A percentile compares a stretch with the other conserved stretches of the same genome.
These are phyloP conservation scores for Drosophila truncata DNA, from an alignment of 1,140 invertebrate species.

Conservation along the genomic window DNA sequence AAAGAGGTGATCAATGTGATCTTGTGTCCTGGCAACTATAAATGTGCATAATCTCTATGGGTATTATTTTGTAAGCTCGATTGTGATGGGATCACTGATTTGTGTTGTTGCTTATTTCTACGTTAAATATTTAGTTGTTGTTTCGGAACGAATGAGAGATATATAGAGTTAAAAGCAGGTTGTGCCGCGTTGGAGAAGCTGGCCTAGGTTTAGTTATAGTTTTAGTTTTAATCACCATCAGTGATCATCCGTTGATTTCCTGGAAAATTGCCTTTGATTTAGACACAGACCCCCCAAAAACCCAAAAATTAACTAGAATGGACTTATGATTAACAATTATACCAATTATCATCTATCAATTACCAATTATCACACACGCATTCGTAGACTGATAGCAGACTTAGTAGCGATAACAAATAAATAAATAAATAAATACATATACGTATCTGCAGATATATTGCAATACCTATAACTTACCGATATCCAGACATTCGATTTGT, in stretches of 20 bases:
- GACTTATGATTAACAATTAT: slow-evolving; percentile 12
- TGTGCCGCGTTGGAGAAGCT: slow-evolving; percentile 52
- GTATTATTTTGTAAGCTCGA: slow-evolving; percentile 71
- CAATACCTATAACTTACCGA: slow-evolving; percentile 38
- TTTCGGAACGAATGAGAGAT: slow-evolving; percentile 14
- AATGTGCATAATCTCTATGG: slow-evolving; percentile 59
- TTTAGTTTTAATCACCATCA: slow-evolving; percentile 27
- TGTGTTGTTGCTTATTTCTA: slow-evolving; percentile 44
- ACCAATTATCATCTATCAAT: slow-evolving; percentile 18
- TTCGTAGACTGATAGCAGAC: slow-evolving; percentile 78
- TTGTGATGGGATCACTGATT: slow-evolving; percentile 28
- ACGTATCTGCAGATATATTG: slow-evolving; percentile 38
- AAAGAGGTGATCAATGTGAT: slow-evolving; percentile 43
- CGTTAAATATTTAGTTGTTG: slow-evolving; percentile 44
- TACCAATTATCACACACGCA: slow-evolving; percentile 52
- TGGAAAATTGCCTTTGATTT: slow-evolving; percentile 1
- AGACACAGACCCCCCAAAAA: background rate
- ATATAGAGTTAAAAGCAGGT: slow-evolving; percentile 38
- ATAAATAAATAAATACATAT: slow-evolving; percentile 12
- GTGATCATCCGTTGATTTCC: slow-evolving; percentile 6
- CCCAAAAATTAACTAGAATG: slow-evolving; percentile 4
- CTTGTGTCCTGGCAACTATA: slow-evolving; percentile 25
- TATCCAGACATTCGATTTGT: slow-evolving; percentile 73
- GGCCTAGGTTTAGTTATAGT: slow-evolving; percentile 60
- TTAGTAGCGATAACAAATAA: slow-evolving; percentile 57